Percentiles rank a stretch among this genome's conserved stretches.
Conservation (phyloP, 2,888 invertebrate species). For the Callyntrura sp. region DNA sequence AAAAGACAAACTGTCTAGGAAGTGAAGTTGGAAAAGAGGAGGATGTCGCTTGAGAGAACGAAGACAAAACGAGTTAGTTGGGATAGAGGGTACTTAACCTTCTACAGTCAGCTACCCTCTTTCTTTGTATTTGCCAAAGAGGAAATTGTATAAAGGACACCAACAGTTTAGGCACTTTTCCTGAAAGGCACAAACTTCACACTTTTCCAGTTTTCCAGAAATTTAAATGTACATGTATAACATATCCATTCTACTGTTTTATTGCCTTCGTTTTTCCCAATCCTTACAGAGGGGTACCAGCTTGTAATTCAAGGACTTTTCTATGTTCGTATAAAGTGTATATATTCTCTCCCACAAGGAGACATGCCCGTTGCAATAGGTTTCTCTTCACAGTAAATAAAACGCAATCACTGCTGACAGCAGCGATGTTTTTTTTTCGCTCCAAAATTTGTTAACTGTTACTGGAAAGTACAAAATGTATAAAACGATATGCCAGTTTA, state of each 20-base stretch:
- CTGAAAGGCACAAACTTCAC: conserved; percentile 19
- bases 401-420: conserved; percentile 14
- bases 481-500: too few relatives aligned
- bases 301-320: conserved; percentile 30
- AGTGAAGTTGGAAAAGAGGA: conserved; percentile 45
- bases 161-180: conserved; percentile 25
- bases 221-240: conserved; percentile 1
- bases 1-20: conserved; percentile 51
- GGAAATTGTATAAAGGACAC: conserved; percentile 28
- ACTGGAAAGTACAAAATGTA: not conserved
- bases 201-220: conserved; percentile 22
- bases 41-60: conserved; percentile 53
- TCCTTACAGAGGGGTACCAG: conserved; percentile 2
- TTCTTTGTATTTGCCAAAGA: conserved; percentile 44
- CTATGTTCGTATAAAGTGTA: not conserved
- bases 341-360: not conserved
- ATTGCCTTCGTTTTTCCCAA: not conserved
- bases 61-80: conserved; percentile 51
- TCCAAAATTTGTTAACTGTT: conserved; percentile 4
- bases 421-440: not conserved
- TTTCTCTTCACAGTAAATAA: conserved; percentile 14
- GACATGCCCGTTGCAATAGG: not conserved
- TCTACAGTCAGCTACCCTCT: not conserved
- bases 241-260: conserved; percentile 1
- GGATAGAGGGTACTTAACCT: conserved; percentile 68